Base-by-base conservation (phyloP, 2,888 invertebrate species). In the Fragum sueziense region DNA sequence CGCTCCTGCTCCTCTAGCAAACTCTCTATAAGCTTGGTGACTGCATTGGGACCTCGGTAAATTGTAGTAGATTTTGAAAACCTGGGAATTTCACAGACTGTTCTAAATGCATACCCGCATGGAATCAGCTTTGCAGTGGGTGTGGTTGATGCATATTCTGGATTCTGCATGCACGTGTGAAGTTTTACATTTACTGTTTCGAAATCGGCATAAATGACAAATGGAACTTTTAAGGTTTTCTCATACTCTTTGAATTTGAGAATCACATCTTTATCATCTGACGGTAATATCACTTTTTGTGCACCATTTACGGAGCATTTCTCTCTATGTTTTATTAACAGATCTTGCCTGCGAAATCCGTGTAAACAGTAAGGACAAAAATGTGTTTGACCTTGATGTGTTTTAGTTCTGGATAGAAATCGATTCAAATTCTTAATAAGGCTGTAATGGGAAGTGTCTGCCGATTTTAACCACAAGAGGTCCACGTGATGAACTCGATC, bases 381-480 rank as follows among this genome's bases (percentile, higher is more conserved):
- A 61, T 62, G 62, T 33, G n/a, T 47, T 37, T 33, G 14, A 37
- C 27, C 57, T 29, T 70, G 34, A 54, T 69, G 52, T 2, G 17
- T 68, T 20, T 79, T 80, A 25, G 74, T 69, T 34, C 76, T 34
- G 31, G 69, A 80, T 22, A 85, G 65, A 62, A 85, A 85, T 0
- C 80, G 20, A 51, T 82, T 80, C 6, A 85, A 68, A 52, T 85
- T 33, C 22, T 27, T 82, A 33, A 82, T 85, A 29, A 85, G 68
- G 68, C 79, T 78, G 47, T 80, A 85, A 54, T 82, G 85, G 3
- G 76, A 59, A 6, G n/a, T n/a, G n/a, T n/a, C n/a, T n/a, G n/a
- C n/a, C 68, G 27, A 57, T 47, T 34, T 78, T 67, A 82, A 69
- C 59, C 54, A 82, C 31, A 85, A 31, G 69, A 82, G 79, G 70